These are phyloP conservation scores for Actinemys pallida DNA, from an alignment of 2,113 vertebrate species.

Conservation along the genomic window DNA sequence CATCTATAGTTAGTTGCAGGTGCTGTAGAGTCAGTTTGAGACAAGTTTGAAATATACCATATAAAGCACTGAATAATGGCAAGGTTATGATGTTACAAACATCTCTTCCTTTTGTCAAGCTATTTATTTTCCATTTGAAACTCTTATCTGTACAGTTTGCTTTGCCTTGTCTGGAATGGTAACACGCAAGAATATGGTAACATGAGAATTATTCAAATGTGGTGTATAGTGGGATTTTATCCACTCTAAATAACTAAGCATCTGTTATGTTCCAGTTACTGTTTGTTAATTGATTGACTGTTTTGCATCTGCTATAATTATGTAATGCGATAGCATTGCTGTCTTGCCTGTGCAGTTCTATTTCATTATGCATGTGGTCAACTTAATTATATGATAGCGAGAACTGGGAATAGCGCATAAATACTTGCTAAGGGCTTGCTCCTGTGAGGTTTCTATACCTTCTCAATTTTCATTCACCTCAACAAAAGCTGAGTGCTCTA, in stretches of 20 bases:
- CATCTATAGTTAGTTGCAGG: not conserved
- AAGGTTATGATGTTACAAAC: not conserved
- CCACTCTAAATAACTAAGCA: not conserved
- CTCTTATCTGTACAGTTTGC: not conserved
- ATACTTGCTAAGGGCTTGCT: not conserved
- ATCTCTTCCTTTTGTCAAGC: not conserved
- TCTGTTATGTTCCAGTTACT: not conserved
- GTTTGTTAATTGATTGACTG: not conserved
- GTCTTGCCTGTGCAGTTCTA: not conserved
- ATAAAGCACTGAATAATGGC: not conserved
- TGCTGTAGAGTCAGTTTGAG: not conserved
- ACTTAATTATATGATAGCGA: not conserved
- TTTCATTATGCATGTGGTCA: not conserved
- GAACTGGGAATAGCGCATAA: not conserved
- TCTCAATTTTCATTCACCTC: not conserved
- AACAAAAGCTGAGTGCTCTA: not conserved
- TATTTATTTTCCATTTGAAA: slow-evolving; percentile 17
- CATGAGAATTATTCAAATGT: not conserved
- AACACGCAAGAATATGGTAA: not conserved
- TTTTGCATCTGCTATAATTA: not conserved
- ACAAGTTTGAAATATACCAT: not conserved
- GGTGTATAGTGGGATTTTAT: not conserved
- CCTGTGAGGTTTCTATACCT: not conserved
- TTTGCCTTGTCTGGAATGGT: not conserved
- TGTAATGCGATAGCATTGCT: not conserved